phyloP scores from a whole-genome alignment of 2,888 invertebrate genomes.

The Tuberolachnus salignus region DNA sequence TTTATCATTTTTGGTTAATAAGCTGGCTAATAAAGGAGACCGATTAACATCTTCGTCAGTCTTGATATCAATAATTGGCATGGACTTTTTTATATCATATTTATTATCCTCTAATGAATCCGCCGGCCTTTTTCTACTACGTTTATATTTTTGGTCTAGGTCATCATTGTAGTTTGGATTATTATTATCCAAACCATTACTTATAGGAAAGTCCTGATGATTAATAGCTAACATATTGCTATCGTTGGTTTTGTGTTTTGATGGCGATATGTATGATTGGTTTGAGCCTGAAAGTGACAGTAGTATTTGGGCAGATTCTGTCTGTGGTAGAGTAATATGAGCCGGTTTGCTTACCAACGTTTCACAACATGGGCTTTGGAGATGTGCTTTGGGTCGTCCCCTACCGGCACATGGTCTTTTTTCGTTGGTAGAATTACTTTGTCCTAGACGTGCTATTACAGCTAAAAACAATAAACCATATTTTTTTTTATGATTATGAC shows the following conservation, averaged over 20 bases:
- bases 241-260: conserved; percentile 50
- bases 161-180: conserved; percentile 41
- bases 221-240: conserved; percentile 18
- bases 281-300: conserved; percentile 60
- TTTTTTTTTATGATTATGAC: background rate
- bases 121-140: conserved; percentile 41
- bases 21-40: conserved; percentile 62
- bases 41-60: conserved; percentile 56
- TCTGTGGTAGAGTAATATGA: conserved; percentile 59
- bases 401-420: conserved; percentile 49
- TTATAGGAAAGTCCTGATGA: conserved; percentile 39
- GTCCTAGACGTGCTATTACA: conserved; percentile 51
- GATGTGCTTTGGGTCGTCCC: conserved; percentile 52
- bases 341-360: conserved; percentile 43
- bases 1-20: conserved; percentile 66
- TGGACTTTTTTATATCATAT: conserved; percentile 42
- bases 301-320: conserved; percentile 61
- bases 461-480: conserved; percentile 19
- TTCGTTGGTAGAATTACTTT: conserved; percentile 43
- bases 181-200: conserved; percentile 43
- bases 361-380: conserved; percentile 53
- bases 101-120: conserved; percentile 39
- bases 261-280: conserved; percentile 45
- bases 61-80: conserved; percentile 28
- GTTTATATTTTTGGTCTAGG: conserved; percentile 42